These are phyloP conservation scores for Zaprionus capensis DNA, from an alignment of 1,140 invertebrate species.

Conservation along the genomic window DNA sequence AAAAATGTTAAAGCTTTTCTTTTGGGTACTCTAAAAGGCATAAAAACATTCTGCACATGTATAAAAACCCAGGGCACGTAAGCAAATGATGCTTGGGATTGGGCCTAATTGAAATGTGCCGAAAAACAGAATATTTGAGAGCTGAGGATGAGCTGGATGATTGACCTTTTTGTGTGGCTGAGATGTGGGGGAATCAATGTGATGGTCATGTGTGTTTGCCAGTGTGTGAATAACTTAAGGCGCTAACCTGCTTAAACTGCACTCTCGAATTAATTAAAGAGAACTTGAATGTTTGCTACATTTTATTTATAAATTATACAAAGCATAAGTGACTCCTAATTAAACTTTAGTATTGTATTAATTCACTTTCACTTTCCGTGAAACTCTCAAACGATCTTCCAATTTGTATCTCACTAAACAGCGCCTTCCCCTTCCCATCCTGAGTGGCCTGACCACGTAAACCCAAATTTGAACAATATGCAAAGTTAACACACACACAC, in stretches of 20 bases:
- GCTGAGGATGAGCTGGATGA: not conserved
- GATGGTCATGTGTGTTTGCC: not conserved
- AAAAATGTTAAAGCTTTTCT: conserved; percentile 4
- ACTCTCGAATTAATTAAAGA: not conserved
- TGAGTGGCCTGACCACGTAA: conserved; percentile 31
- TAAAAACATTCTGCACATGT: not conserved
- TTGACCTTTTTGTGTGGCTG: not conserved
- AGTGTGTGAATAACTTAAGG: not conserved
- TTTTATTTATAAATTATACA: conserved; percentile 2
- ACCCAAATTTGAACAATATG: conserved; percentile 28
- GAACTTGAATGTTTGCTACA: not conserved
- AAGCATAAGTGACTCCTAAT: not conserved
- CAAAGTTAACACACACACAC: conserved; percentile 29
- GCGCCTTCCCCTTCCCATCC: not conserved
- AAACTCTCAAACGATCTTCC: too few relatives aligned
- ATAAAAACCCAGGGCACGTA: conserved; percentile 7
- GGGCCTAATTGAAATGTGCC: conserved; percentile 3
- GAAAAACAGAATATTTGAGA: not conserved
- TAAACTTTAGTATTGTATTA: not conserved
- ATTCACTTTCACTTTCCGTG: not conserved
- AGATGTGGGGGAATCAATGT: not conserved
- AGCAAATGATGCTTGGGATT: conserved; percentile 7
- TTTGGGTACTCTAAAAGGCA: conserved; percentile 4
- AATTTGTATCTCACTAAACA: conserved; percentile 10
- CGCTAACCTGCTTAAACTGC: not conserved